phyloP scores from a whole-genome alignment of 2,888 invertebrate genomes.

The Pristionchus mayeri region DNA sequence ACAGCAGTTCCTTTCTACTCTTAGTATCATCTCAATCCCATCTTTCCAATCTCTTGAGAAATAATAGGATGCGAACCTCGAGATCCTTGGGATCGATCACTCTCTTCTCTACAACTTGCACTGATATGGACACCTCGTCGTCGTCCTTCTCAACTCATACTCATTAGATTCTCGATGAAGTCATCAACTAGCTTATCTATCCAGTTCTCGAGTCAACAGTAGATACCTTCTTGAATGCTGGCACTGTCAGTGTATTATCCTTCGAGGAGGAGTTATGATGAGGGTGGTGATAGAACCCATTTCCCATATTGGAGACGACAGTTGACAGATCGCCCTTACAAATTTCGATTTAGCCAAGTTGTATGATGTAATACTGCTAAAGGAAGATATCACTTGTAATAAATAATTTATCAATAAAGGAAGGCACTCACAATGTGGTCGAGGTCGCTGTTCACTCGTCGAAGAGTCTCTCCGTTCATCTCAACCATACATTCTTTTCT shows the following conservation, averaged over 20 bases:
- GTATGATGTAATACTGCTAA: no score
- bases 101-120: slow-evolving; percentile 44
- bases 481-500: no score
- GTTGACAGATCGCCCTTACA: slow-evolving; percentile 3
- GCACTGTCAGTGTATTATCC: background rate
- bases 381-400: no score
- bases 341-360: background rate
- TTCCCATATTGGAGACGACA: background rate
- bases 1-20: no score
- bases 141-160: slow-evolving; percentile 24
- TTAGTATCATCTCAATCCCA: no score
- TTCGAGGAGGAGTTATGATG: background rate
- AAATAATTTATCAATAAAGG: no score
- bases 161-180: no score
- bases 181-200: no score
- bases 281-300: background rate
- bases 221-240: background rate
- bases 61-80: slow-evolving; percentile 2
- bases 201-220: no score
- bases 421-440: background rate
- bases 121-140: slow-evolving; percentile 11
- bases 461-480: slow-evolving; percentile 4
- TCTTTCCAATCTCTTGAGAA: no score
- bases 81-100: slow-evolving; percentile 28
- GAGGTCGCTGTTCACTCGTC: slow-evolving; percentile 46